Percentiles rank a stretch among this genome's conserved stretches.
These are phyloP conservation scores for Neoascia interrupta DNA, from an alignment of 2,888 invertebrate genomes.

Conservation along the genomic window DNA sequence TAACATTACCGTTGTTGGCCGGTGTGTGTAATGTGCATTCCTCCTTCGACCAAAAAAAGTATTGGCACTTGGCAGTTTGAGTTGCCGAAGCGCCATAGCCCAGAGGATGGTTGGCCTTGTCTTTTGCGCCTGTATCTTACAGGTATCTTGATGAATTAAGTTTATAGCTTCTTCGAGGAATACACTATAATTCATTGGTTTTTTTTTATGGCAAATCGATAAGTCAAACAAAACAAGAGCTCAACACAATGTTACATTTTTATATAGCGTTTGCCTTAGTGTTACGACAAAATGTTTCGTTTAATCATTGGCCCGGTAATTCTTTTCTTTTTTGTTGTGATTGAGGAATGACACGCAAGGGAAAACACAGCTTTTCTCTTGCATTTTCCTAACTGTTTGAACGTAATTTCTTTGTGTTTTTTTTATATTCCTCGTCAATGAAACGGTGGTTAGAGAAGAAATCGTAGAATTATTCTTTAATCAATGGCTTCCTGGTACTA, in stretches of 20 bases:
- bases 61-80: too few species aligned
- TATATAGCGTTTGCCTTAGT: constrained; percentile 20
- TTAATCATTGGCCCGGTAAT: too few species aligned
- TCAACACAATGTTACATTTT: constrained; percentile 15
- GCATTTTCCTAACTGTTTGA: constrained; percentile 22
- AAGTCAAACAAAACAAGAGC: constrained; percentile 24
- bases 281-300: constrained; percentile 53
- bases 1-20: too few species aligned
- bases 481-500: constrained; percentile 64
- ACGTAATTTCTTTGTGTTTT: too few species aligned
- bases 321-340: constrained; percentile 41
- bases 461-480: constrained; percentile 44
- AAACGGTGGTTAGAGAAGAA: constrained; percentile 5
- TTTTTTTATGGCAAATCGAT: constrained; percentile 54
- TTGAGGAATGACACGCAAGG: constrained; percentile 55
- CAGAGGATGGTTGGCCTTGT: too few species aligned
- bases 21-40: too few species aligned
- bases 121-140: too few species aligned
- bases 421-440: constrained; percentile 31
- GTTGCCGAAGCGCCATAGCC: too few species aligned
- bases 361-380: constrained; percentile 14
- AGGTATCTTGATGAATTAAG: too few species aligned
- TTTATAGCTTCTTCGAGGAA: too few species aligned
- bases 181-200: constrained; percentile 39
- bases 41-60: too few species aligned